A percentile compares a stretch with the other conserved stretches of the same genome.
phyloP scores from a whole-genome alignment of 2,888 invertebrate species.

The Xylota segnis region DNA sequence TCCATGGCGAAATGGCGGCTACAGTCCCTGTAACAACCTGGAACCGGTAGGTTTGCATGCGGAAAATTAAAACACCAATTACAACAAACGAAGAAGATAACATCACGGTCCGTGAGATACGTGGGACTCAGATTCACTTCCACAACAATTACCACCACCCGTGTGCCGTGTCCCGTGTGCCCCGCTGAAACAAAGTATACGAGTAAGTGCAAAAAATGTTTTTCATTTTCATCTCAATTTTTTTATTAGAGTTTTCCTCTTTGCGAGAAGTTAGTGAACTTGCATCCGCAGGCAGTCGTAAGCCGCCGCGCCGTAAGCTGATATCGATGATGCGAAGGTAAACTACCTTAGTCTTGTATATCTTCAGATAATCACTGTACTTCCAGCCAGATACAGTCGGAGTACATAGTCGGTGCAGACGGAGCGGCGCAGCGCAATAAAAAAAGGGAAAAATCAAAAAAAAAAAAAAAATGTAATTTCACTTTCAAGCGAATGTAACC shows the following conservation, averaged over 20 bases:
- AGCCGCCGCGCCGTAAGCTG: constrained; percentile 56
- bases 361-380: constrained; percentile 72
- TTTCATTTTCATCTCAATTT: constrained; percentile 65
- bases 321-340: constrained; percentile 72
- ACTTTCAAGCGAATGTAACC: constrained; percentile 75
- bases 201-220: constrained; percentile 39
- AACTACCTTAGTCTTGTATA: constrained; percentile 70
- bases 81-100: constrained; percentile 71
- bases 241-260: constrained; percentile 64
- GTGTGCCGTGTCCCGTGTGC: not conserved
- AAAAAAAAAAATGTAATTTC: constrained; percentile 73
- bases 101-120: constrained; percentile 55
- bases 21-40: constrained; percentile 15
- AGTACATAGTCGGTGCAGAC: constrained; percentile 2
- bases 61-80: constrained; percentile 74
- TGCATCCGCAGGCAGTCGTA: constrained; percentile 35
- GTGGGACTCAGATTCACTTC: constrained; percentile 45
- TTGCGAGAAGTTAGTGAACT: constrained; percentile 71
- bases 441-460: constrained; percentile 62
- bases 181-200: constrained; percentile 37
- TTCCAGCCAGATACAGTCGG: constrained; percentile 54
- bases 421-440: constrained; percentile 3
- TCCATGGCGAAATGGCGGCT: constrained; percentile 12
- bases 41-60: constrained; percentile 65
- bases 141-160: constrained; percentile 58